Percentiles rank a stretch among this genome's conserved stretches.
These are phyloP conservation scores for Hipposideros armiger DNA, from an alignment of 2,113 vertebrate species.

Conservation along the genomic window DNA sequence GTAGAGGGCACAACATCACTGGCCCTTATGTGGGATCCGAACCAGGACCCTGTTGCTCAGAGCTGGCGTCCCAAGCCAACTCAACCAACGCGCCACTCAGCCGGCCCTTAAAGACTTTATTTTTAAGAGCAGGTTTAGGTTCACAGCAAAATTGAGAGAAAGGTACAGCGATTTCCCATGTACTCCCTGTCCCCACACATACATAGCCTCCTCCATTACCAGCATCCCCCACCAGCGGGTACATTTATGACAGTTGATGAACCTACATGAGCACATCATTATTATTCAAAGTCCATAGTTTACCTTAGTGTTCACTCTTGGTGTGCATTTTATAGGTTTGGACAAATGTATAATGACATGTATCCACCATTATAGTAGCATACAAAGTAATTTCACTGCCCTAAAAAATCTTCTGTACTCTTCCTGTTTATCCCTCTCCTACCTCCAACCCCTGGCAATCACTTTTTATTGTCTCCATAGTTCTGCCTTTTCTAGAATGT, in stretches of 20 bases:
- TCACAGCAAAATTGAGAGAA: background rate
- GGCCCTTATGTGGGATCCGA: no score
- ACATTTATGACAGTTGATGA: background rate
- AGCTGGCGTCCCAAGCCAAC: no score
- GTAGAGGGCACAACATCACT: no score
- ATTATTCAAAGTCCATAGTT: background rate
- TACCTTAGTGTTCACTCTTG: background rate
- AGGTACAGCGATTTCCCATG: background rate
- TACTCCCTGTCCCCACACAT: background rate
- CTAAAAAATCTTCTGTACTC: background rate
- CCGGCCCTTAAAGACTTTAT: background rate
- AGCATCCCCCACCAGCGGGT: background rate
- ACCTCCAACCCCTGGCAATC: background rate
- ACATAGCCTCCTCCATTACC: background rate
- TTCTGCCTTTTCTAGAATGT: conserved; percentile 5
- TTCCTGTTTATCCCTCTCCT: background rate
- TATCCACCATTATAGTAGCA: background rate
- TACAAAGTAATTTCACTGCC: background rate
- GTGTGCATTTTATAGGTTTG: background rate
- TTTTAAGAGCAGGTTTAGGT: background rate
- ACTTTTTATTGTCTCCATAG: background rate
- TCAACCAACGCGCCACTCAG: no score
- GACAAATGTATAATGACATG: background rate
- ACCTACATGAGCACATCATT: background rate
- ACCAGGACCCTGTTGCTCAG: no score